A percentile compares a stretch with the other conserved stretches of the same genome.
Evolutionary conservation across 1,140 invertebrate species (phyloP).

Genomic region (Protaetia brevitarsis): DNA sequence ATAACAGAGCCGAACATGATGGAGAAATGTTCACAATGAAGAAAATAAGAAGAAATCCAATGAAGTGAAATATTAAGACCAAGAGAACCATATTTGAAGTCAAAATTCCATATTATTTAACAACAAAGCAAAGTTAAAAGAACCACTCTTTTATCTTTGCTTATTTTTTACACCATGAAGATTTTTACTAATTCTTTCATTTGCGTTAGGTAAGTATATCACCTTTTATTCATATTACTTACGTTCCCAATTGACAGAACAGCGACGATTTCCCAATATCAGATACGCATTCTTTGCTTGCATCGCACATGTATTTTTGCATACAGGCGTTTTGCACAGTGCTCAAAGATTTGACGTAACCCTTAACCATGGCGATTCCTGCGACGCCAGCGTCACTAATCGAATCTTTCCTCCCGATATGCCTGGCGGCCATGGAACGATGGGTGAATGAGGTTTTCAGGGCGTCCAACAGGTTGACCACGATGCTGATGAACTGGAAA

Average conservation of each 20-base stretch:
- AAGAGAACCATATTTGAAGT: no score
- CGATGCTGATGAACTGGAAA: slow-evolving; percentile 84
- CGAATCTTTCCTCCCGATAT: slow-evolving; percentile 77
- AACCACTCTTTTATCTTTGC: no score
- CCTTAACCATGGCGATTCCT: slow-evolving; percentile 82
- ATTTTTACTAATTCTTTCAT: slow-evolving; percentile 24
- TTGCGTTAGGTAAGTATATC: neutral
- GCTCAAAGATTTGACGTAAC: slow-evolving; percentile 79
- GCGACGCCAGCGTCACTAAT: slow-evolving; percentile 83
- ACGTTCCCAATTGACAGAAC: slow-evolving; percentile 92
- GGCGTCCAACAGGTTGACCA: slow-evolving; percentile 83
- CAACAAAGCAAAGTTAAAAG: no score
- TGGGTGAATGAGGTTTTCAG: slow-evolving; percentile 89
- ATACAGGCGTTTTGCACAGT: slow-evolving; percentile 77
- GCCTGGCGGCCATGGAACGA: slow-evolving; percentile 75
- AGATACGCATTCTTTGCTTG: slow-evolving; percentile 79
- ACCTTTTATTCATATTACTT: slow-evolving; percentile 58
- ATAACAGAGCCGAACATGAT: no score
- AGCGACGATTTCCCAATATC: slow-evolving; percentile 80
- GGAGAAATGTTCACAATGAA: no score
- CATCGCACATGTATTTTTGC: slow-evolving; percentile 82
- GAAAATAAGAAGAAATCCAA: no score
- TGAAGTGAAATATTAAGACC: no score
- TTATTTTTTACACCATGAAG: neutral
- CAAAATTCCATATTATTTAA: no score